Evolutionary conservation across 2,888 invertebrate genomes (phyloP).

Genomic region (Blera fallax): DNA sequence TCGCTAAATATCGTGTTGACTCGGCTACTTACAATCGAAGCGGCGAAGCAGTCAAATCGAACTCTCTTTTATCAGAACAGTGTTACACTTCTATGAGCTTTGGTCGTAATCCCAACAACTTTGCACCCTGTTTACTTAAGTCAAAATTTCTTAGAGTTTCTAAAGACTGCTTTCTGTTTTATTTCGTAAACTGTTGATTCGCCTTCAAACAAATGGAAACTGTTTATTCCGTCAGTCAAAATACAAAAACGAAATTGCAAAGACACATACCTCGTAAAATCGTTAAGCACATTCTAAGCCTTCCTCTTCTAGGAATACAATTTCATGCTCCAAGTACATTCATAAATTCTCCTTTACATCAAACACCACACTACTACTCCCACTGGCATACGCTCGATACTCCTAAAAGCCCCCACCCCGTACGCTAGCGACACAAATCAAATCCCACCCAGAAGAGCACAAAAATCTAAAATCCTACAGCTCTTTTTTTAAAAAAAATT

Average conservation of each 20-base stretch:
- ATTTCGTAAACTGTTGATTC: too few relatives aligned
- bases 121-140: too few relatives aligned
- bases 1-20: too few relatives aligned
- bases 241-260: neutral
- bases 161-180: too few relatives aligned
- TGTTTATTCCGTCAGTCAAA: neutral
- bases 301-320: neutral
- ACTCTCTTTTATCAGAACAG: too few relatives aligned
- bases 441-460: slow-evolving; percentile 17
- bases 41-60: too few relatives aligned
- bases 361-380: neutral
- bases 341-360: neutral
- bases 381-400: neutral
- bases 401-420: neutral
- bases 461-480: neutral
- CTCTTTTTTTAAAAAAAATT: slow-evolving; percentile 13
- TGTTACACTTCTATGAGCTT: too few relatives aligned
- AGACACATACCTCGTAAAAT: neutral
- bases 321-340: neutral
- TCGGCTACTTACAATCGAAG: too few relatives aligned
- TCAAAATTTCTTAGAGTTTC: too few relatives aligned
- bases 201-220: neutral
- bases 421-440: slow-evolving; percentile 13
- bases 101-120: too few relatives aligned
- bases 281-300: neutral